Percentiles rank a stretch among this genome's conserved stretches.
Evolutionary conservation across 2,888 invertebrate species (phyloP).

Genomic region (Cosmopolites sordidus): DNA sequence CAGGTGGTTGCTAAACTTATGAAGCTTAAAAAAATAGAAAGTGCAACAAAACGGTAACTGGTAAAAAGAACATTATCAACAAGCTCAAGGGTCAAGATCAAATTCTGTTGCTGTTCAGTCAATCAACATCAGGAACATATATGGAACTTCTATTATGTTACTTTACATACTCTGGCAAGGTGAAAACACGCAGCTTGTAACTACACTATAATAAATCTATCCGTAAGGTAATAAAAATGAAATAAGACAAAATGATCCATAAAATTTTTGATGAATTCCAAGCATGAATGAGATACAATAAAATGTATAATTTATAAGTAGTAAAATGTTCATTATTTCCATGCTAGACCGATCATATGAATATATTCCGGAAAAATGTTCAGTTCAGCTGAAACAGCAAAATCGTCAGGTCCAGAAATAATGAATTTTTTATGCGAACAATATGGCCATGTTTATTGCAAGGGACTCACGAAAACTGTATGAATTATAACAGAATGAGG

Average conservation of each 20-base stretch:
- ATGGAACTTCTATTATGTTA: no score
- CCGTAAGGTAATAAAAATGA: neutral
- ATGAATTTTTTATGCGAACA: conserved; percentile 16
- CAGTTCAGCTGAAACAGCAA: conserved; percentile 14
- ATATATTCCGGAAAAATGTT: conserved; percentile 11
- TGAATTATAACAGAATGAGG: conserved; percentile 11
- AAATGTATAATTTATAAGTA: conserved; percentile 14
- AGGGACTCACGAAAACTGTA: conserved; percentile 7
- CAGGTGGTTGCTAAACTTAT: no score
- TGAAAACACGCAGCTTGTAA: no score
- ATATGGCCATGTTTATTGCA: conserved; percentile 15
- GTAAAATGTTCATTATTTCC: conserved; percentile 15
- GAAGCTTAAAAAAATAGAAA: no score
- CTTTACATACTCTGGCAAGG: no score
- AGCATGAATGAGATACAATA: neutral
- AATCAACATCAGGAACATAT: no score
- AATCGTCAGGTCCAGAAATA: conserved; percentile 16
- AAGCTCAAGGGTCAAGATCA: no score
- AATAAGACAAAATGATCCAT: neutral
- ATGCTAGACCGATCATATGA: conserved; percentile 14
- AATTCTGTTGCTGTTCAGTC: no score
- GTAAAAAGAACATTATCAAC: no score
- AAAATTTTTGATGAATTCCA: no score
- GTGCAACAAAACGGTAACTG: no score
- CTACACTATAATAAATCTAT: neutral